Conservation (phyloP, 1,140 invertebrate genomes). For the Ostrea denselamellosa region DNA sequence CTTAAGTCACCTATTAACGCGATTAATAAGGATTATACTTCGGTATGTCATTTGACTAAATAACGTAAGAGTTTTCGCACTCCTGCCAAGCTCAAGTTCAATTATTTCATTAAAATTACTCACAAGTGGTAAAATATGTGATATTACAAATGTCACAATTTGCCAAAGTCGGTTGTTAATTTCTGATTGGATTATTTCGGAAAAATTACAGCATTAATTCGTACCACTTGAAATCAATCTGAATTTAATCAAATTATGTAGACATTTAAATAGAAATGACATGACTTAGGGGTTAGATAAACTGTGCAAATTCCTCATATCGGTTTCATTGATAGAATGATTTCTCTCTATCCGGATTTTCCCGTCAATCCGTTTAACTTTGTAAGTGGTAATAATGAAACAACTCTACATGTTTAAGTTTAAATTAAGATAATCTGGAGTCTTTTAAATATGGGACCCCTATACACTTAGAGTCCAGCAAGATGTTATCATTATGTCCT, state of each 20-base stretch:
- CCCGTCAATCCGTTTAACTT: background rate
- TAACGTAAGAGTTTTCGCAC: background rate
- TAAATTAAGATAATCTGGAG: conserved; percentile 31
- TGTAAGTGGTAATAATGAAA: conserved; percentile 5
- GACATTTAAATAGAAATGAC: conserved; percentile 22
- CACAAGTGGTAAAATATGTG: no score
- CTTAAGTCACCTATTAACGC: background rate
- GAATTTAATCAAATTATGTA: background rate
- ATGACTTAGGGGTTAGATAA: conserved; percentile 1
- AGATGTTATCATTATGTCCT: conserved; percentile 16
- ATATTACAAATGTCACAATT: no score
- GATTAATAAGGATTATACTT: conserved; percentile 8
- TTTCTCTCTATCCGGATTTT: conserved; percentile 18
- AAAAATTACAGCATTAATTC: conserved; percentile 15
- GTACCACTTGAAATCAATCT: background rate
- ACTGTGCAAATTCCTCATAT: background rate
- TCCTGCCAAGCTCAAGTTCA: background rate
- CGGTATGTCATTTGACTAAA: background rate
- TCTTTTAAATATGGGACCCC: conserved; percentile 26
- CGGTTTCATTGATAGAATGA: background rate
- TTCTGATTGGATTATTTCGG: background rate
- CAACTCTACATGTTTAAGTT: background rate
- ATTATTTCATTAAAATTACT: no score
- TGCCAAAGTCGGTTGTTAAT: background rate
- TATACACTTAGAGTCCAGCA: background rate